Evolutionary conservation across 2,797 vertebrate genomes (phyloP).

Genomic region (Epinephelus malabaricus): DNA sequence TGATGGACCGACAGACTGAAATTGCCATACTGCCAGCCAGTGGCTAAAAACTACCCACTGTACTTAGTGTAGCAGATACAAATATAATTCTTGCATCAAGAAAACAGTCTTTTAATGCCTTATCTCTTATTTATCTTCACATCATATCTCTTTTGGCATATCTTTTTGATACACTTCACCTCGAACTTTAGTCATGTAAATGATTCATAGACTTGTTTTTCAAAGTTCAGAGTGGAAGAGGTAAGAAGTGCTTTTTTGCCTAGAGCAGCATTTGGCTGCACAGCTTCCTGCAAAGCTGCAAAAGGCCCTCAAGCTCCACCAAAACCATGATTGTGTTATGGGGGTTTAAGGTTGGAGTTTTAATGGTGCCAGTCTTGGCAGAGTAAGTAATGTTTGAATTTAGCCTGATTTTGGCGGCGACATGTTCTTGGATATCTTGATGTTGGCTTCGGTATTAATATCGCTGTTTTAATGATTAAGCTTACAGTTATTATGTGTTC

Average conservation of each 20-base stretch:
- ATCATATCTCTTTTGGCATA: background rate
- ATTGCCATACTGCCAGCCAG: no score
- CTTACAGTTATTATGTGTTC: no score
- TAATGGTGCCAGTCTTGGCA: background rate
- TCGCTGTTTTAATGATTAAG: background rate
- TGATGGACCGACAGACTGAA: background rate
- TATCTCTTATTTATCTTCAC: background rate
- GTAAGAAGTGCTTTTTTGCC: background rate
- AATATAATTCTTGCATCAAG: background rate
- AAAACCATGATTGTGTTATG: background rate
- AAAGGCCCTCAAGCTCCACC: background rate
- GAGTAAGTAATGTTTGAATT: background rate
- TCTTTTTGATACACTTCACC: background rate
- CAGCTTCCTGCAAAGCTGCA: background rate
- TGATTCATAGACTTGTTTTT: conserved; percentile 6
- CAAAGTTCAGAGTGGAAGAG: background rate
- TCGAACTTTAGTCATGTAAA: background rate
- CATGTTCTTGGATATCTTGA: background rate
- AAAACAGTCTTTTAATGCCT: background rate
- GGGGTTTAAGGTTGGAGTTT: background rate
- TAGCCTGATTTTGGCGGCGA: background rate
- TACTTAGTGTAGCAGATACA: background rate
- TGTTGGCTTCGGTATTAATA: background rate
- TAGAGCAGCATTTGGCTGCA: background rate
- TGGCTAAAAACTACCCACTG: no score